Evolutionary conservation across 2,113 vertebrate genomes (phyloP), one percentile per base, ranked within the genome.

Genomic region (Calypte anna): DNA sequence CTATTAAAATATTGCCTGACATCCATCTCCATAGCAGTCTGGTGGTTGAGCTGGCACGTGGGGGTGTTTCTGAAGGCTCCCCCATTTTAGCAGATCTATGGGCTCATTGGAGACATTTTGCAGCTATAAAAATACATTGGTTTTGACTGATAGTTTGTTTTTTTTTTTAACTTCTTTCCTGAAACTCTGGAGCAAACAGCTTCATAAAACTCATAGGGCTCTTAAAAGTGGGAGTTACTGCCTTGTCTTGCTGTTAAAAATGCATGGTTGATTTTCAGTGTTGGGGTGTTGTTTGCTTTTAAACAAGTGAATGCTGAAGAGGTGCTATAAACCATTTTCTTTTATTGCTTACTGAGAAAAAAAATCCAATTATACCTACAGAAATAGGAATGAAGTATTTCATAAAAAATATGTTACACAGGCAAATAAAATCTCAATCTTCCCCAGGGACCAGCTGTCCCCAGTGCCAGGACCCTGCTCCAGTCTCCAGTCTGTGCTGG

Each of bases 151-250:
- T 36, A 24, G 9, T 69, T 91, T 94, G 57, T 25, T n/a, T 46
- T 46, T 46, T 50, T 23, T 23, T 46, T 46, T 16, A 16, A 16
- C 33, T 90, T 86, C 63, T 54, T 66, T 86, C 14, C 75, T 82
- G 82, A 91, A 96, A 84, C 62, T 88, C 54, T 10, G 4, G 66
- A 95, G 62, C 72, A 94, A 93, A 93, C 70, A 70, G 88, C 76
- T 55, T 70, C 88, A 93, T 92, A 95, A 95, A 90, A 92, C 80
- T 88, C 86, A 76, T 17, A 66, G 57, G 64, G 61, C 79, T 90
- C 81, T 93, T 96, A 53, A 90, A 91, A 95, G 61, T 8, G 67
- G 64, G 58, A 95, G 61, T 92, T 95, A 93, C 82, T 86, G 88
- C 76, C 76, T 81, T 59, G 61, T 28, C 46, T 81, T 67, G 82